Evolutionary conservation across 2,113 vertebrate genomes (phyloP).

Genomic region (Notarius quadriscutis): DNA sequence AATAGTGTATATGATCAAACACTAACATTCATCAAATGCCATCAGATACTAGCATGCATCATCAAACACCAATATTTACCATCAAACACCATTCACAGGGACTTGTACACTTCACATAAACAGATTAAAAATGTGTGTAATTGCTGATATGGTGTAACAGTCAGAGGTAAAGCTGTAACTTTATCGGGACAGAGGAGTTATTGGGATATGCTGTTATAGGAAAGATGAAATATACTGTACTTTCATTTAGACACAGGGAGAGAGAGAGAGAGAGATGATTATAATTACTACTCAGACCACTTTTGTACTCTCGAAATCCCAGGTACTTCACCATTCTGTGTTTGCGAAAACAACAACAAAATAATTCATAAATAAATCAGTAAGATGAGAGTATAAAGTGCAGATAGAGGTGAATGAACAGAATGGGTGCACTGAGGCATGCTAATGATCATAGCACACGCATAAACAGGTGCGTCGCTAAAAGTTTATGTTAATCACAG

Average conservation of each 20-base stretch:
- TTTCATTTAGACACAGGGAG: not conserved
- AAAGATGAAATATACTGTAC: too few relatives aligned
- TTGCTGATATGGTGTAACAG: too few relatives aligned
- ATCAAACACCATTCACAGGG: not conserved
- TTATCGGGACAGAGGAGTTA: too few relatives aligned
- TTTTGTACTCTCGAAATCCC: not conserved
- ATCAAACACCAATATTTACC: not conserved
- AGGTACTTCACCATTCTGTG: not conserved
- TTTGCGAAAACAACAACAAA: not conserved
- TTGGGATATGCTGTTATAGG: too few relatives aligned
- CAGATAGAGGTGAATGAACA: not conserved
- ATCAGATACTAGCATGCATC: not conserved
- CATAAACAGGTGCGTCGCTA: not conserved
- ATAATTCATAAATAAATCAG: slow-evolving; percentile 2
- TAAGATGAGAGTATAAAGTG: not conserved
- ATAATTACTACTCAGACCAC: not conserved
- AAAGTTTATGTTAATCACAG: not conserved
- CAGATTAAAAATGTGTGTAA: too few relatives aligned
- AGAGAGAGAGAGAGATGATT: not conserved
- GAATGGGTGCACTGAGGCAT: not conserved
- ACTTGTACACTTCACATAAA: too few relatives aligned
- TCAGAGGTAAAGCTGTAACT: too few relatives aligned
- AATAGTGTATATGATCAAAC: not conserved
- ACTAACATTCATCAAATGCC: not conserved
- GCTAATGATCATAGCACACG: not conserved